Base-by-base conservation (phyloP, 2,113 vertebrate species). In the Corapipo altera region DNA sequence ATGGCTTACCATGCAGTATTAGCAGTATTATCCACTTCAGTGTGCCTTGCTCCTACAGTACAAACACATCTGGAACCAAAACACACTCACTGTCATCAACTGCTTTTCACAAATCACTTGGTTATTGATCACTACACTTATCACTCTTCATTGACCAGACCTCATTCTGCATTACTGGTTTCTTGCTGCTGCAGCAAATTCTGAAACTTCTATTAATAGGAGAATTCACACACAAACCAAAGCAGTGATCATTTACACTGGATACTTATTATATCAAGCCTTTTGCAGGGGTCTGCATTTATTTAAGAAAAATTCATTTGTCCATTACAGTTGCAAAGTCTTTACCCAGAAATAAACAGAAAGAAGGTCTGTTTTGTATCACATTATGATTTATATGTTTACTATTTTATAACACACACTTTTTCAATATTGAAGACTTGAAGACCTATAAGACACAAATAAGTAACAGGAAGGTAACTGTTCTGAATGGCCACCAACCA, bases 101-200 rank as follows among this genome's bases (percentile, higher is more conserved):
- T 54, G 39, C 78, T 95, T 72, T 84, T 90, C 85, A 85, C 22
- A 66, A 78, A 79, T 86, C 43, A 70, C 75, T 93, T 43, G 32
- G 72, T 91, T 93, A 96, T 35, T 85, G 96, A 96, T 91, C 73
- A 54, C 75, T 67, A 59, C 28, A 33, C 16, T 46, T 91, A 81
- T 11, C 3, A 6, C 35, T 85, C 70, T 28, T 90, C 72, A 91
- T n/a, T 94, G 82, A 89, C 61, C 55, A 44, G 73, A 54, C 72
- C n/a, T 90, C 73, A 82, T 77, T 67, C 91, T 66, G 69, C 49
- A 69, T 86, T 62, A 75, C 58, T 12, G 27, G 55, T 89, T 35
- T 84, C 51, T 65, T 71, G n/a, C 84, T 92, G 75, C 78, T 90
- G 95, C 91, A 90, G 69, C 69, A 96, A 89, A 74, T 67, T 69